A percentile compares a stretch with the other conserved stretches of the same genome.
Conservation (phyloP, 2,888 invertebrate species). For the Ceratothoa steindachneri region DNA sequence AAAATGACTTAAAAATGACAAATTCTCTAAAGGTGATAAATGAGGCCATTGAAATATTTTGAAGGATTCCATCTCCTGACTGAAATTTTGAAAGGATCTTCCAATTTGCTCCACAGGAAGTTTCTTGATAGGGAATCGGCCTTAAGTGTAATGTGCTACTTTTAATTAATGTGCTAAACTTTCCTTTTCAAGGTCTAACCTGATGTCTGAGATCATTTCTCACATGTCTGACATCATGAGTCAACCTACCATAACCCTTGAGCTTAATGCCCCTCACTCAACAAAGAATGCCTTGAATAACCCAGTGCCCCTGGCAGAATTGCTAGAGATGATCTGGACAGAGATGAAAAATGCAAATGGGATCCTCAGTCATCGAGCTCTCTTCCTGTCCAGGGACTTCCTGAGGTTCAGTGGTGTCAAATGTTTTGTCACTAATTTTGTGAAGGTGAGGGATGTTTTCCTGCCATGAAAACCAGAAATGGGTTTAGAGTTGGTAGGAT, state of each 20-base stretch:
- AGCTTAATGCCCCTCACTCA: neutral
- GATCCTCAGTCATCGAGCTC: constrained; percentile 29
- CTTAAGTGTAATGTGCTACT: too few species aligned
- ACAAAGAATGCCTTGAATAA: neutral
- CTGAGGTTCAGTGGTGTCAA: constrained; percentile 37
- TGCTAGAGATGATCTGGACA: constrained; percentile 36
- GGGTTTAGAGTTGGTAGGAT: too few species aligned
- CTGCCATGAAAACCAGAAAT: neutral
- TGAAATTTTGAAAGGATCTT: too few species aligned
- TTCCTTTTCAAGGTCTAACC: constrained; percentile 22
- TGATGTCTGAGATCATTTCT: constrained; percentile 35
- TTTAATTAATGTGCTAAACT: too few species aligned
- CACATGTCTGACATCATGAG: constrained; percentile 42
- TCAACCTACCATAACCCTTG: constrained; percentile 6
- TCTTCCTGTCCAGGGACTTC: constrained; percentile 31
- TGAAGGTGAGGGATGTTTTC: constrained; percentile 18
- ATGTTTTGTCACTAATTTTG: constrained; percentile 38
- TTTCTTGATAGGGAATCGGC: too few species aligned
- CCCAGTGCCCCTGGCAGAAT: constrained; percentile 34
- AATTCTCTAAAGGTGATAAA: too few species aligned
- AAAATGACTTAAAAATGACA: too few species aligned
- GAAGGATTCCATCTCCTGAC: too few species aligned
- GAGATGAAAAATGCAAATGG: constrained; percentile 29
- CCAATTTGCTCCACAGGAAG: too few species aligned
- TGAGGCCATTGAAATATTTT: too few species aligned